Percentiles rank a stretch among this genome's conserved stretches.
Conservation (phyloP, 2,797 vertebrate species). For the Cephalopachus bancanus region DNA sequence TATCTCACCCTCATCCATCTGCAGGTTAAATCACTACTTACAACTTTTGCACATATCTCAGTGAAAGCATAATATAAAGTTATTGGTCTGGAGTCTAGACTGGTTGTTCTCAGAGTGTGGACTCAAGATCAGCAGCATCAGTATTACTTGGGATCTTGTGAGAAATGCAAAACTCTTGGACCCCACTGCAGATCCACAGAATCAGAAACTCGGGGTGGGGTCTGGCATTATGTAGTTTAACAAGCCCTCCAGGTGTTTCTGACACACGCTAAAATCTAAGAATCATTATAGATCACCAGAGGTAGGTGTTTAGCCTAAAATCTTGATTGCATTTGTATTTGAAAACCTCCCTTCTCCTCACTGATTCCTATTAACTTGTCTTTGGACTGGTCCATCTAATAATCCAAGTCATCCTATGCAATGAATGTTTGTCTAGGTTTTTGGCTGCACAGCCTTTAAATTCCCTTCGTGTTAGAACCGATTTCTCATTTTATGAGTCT, state of each 20-base stretch:
- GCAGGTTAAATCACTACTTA: not conserved
- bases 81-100: not conserved
- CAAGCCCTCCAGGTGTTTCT: not conserved
- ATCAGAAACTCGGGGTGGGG: not conserved
- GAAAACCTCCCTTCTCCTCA: constrained; percentile 2
- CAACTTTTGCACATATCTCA: not conserved
- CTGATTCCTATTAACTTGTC: not conserved
- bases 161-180: not conserved
- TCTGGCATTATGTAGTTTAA: not conserved
- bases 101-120: not conserved
- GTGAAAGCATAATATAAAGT: not conserved
- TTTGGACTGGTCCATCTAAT: not conserved
- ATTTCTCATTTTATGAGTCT: too few relatives aligned
- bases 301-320: not conserved
- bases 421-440: not conserved
- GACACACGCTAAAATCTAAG: not conserved
- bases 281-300: not conserved
- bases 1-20: not conserved
- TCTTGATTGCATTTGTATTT: not conserved
- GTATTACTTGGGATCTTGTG: not conserved
- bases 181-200: not conserved
- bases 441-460: not conserved
- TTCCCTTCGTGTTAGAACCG: not conserved
- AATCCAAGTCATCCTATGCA: not conserved
- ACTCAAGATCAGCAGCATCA: not conserved